phyloP scores from a whole-genome alignment of 2,888 invertebrate species.

The Lasioglossum lativentre region DNA sequence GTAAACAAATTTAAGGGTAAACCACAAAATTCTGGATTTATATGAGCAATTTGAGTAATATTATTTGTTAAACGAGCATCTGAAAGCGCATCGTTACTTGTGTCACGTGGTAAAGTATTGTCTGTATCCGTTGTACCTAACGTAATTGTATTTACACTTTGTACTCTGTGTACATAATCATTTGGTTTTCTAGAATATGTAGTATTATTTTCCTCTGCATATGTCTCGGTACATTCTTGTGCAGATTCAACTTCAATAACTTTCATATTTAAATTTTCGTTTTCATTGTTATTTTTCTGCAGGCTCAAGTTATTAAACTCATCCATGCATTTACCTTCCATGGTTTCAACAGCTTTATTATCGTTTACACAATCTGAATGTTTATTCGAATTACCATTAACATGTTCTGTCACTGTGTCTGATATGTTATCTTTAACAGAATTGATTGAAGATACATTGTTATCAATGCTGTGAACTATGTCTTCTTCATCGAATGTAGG shows the following conservation, averaged over 20 bases:
- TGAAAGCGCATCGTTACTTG: slow-evolving; percentile 88
- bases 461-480: slow-evolving; percentile 68
- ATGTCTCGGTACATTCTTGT: slow-evolving; percentile 70
- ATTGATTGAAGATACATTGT: slow-evolving; percentile 66
- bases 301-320: slow-evolving; percentile 67
- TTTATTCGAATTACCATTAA: slow-evolving; percentile 72
- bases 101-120: slow-evolving; percentile 89
- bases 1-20: slow-evolving; percentile 95
- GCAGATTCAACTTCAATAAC: slow-evolving; percentile 75
- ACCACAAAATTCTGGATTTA: slow-evolving; percentile 91
- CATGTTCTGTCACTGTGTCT: slow-evolving; percentile 57
- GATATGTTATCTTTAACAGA: slow-evolving; percentile 56
- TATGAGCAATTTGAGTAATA: slow-evolving; percentile 88
- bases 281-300: slow-evolving; percentile 75
- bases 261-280: slow-evolving; percentile 72
- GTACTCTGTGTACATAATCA: slow-evolving; percentile 80
- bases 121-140: slow-evolving; percentile 83
- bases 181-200: slow-evolving; percentile 71
- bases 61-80: slow-evolving; percentile 87
- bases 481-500: slow-evolving; percentile 87
- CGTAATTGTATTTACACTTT: slow-evolving; percentile 80
- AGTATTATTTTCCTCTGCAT: slow-evolving; percentile 65
- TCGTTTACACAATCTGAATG: slow-evolving; percentile 75
- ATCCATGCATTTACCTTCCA: slow-evolving; percentile 81
- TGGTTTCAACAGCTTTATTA: slow-evolving; percentile 79